phyloP scores from a whole-genome alignment of 2,888 invertebrate species.

The Andrena flavipes region DNA sequence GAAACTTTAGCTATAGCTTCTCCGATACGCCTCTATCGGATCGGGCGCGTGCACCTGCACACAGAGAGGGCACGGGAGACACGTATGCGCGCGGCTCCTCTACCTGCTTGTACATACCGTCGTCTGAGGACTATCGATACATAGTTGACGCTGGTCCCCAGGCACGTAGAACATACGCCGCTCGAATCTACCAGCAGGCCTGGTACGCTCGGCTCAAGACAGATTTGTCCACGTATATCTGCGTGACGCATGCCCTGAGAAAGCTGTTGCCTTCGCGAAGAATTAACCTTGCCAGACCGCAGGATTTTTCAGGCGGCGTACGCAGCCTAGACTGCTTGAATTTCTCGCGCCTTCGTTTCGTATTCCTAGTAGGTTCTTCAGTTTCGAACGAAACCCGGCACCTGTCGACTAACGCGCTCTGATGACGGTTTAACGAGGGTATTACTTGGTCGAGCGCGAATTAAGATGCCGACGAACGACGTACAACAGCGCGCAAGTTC shows the following conservation, averaged over 20 bases:
- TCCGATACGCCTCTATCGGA: slow-evolving; percentile 38
- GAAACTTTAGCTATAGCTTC: slow-evolving; percentile 56
- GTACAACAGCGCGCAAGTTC: no score
- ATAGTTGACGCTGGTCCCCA: neutral
- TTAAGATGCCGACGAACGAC: neutral
- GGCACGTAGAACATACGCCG: slow-evolving; percentile 42
- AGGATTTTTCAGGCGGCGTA: neutral
- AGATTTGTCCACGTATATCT: slow-evolving; percentile 14
- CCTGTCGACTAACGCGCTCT: neutral
- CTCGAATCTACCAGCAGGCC: slow-evolving; percentile 22
- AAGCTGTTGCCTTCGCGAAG: neutral
- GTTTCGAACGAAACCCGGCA: neutral
- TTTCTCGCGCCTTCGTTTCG: neutral
- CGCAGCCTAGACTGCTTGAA: no score
- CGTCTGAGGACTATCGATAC: slow-evolving; percentile 30
- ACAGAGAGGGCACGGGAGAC: neutral
- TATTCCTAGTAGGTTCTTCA: neutral
- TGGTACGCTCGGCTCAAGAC: slow-evolving; percentile 8
- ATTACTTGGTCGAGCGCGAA: slow-evolving; percentile 4
- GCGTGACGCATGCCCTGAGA: neutral
- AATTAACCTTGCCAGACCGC: neutral
- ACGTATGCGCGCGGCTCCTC: neutral
- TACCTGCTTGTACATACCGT: slow-evolving; percentile 7
- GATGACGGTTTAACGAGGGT: neutral
- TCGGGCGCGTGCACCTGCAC: slow-evolving; percentile 6